phyloP scores from a whole-genome alignment of 2,888 invertebrate genomes.

The Campoplex capitator region DNA sequence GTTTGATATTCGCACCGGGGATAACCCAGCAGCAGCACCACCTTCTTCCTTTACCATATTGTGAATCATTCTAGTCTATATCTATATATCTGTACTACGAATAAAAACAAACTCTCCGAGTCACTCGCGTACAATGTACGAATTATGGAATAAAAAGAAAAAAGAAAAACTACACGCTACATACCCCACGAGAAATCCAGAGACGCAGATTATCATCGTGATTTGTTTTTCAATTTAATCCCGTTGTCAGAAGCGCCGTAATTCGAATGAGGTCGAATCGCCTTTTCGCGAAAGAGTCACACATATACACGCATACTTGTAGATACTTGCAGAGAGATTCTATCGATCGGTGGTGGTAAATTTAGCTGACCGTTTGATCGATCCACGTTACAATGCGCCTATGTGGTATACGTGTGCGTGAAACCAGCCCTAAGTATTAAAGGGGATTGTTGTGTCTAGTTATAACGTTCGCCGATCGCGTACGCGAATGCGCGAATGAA shows the following conservation, averaged over 20 bases:
- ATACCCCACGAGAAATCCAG: slow-evolving; percentile 84
- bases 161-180: slow-evolving; percentile 66
- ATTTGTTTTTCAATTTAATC: not conserved
- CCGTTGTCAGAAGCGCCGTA: not conserved
- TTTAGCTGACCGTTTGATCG: slow-evolving; percentile 50
- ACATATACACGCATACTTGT: not conserved
- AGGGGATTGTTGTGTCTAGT: not conserved
- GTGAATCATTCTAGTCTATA: slow-evolving; percentile 59
- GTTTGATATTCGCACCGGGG: slow-evolving; percentile 56
- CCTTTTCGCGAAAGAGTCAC: slow-evolving; percentile 28
- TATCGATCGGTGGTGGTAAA: slow-evolving; percentile 56
- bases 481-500: not conserved
- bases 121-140: slow-evolving; percentile 35
- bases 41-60: slow-evolving; percentile 30
- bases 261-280: not conserved
- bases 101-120: slow-evolving; percentile 26
- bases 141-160: slow-evolving; percentile 52
- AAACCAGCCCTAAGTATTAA: not conserved
- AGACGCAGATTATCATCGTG: slow-evolving; percentile 83
- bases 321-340: slow-evolving; percentile 22
- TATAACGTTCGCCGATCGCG: not conserved
- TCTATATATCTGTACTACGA: not conserved
- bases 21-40: not conserved
- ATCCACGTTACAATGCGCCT: slow-evolving; percentile 29
- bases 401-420: not conserved